Conservation (phyloP, 2,113 vertebrate species). For the Potamarius usumacintae region DNA sequence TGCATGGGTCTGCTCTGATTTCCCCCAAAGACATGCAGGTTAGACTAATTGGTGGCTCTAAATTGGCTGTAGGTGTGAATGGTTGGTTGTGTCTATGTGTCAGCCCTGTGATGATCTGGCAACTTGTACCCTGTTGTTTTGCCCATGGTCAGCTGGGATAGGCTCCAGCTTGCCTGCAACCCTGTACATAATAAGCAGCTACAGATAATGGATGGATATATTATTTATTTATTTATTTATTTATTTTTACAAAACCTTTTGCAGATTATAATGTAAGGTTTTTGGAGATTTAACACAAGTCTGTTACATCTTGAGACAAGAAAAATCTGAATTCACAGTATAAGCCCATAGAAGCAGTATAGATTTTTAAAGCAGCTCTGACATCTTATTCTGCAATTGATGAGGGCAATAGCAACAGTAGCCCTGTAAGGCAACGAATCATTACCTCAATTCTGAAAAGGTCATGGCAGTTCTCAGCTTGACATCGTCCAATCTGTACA, state of each 20-base stretch:
- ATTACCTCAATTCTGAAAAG: constrained; percentile 40
- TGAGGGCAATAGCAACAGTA: constrained; percentile 16
- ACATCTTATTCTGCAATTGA: constrained; percentile 33
- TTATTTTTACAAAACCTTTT: background rate
- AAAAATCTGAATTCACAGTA: background rate
- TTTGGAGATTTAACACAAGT: background rate
- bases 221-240: background rate
- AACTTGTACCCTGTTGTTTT: too few relatives aligned
- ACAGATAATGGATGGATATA: too few relatives aligned
- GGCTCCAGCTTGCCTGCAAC: too few relatives aligned
- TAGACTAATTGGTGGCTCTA: too few relatives aligned
- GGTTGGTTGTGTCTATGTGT: too few relatives aligned
- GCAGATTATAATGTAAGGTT: background rate
- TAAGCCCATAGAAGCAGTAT: too few relatives aligned
- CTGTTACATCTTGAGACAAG: background rate
- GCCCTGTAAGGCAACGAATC: constrained; percentile 25
- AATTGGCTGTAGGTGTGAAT: too few relatives aligned
- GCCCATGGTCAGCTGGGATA: too few relatives aligned
- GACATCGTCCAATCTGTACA: constrained; percentile 21
- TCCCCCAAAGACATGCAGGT: too few relatives aligned
- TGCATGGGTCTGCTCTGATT: too few relatives aligned
- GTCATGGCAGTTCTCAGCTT: constrained; percentile 39
- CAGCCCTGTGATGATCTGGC: too few relatives aligned
- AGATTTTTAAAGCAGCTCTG: background rate
- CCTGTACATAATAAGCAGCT: too few relatives aligned